These are phyloP conservation scores for Taphrorychus bicolor DNA, from an alignment of 2,888 invertebrate species.

Conservation along the genomic window DNA sequence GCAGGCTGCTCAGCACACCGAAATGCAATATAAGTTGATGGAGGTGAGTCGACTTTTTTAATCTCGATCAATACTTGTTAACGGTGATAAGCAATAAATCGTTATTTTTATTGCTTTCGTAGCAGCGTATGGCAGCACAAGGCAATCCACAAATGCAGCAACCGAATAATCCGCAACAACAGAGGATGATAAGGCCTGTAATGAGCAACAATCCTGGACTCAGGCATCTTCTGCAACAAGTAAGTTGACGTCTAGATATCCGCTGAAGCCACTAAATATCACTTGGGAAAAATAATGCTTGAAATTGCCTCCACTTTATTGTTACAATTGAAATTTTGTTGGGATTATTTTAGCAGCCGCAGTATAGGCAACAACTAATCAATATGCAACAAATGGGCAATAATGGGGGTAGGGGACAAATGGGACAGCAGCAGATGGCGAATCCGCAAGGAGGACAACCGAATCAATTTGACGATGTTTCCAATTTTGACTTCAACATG, in stretches of 20 bases:
- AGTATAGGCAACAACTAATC: slow-evolving; percentile 70
- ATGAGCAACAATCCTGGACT: slow-evolving; percentile 81
- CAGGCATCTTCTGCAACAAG: slow-evolving; percentile 81
- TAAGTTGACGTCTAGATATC: slow-evolving; percentile 50
- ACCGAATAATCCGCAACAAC: slow-evolving; percentile 51
- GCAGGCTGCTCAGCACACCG: slow-evolving; percentile 80
- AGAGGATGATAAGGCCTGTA: slow-evolving; percentile 75
- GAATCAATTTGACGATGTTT: slow-evolving; percentile 53
- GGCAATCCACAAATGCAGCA: slow-evolving; percentile 49
- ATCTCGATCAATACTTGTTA: neutral
- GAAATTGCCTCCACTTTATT: too few species aligned
- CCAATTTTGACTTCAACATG: slow-evolving; percentile 53
- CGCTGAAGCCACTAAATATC: neutral
- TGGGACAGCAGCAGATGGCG: slow-evolving; percentile 59
- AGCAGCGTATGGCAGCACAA: slow-evolving; percentile 56
- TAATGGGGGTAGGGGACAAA: slow-evolving; percentile 60
- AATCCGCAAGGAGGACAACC: slow-evolving; percentile 55
- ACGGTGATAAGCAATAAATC: too few species aligned
- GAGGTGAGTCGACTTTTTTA: slow-evolving; percentile 58
- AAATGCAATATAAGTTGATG: slow-evolving; percentile 78
- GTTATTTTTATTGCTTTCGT: slow-evolving; percentile 43
- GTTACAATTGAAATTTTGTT: neutral
- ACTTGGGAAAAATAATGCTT: too few species aligned
- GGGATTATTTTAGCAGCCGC: slow-evolving; percentile 68
- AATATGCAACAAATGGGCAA: slow-evolving; percentile 65